Percentiles rank a stretch among this genome's conserved stretches.
phyloP scores from a whole-genome alignment of 2,888 invertebrate genomes.

The Caenorhabditis sp. region DNA sequence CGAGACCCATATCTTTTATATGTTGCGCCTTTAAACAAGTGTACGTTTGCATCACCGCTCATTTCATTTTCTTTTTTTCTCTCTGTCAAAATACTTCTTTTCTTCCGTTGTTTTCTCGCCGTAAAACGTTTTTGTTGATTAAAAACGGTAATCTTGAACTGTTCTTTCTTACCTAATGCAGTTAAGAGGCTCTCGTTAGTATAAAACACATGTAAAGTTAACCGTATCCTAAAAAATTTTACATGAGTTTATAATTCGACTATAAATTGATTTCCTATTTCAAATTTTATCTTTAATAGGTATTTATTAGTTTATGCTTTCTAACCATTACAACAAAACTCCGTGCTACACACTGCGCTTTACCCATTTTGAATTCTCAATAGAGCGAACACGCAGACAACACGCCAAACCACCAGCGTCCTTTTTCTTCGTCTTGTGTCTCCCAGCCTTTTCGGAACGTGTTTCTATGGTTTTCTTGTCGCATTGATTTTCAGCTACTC shows the following conservation, averaged over 20 bases:
- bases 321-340: not conserved
- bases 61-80: not conserved
- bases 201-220: no score
- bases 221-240: no score
- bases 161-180: no score
- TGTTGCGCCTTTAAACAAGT: not conserved
- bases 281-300: no score
- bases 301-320: no score
- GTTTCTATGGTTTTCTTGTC: not conserved
- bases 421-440: not conserved
- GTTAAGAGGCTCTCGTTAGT: no score
- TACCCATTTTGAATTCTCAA: not conserved
- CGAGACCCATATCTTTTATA: not conserved
- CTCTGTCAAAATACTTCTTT: not conserved
- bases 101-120: not conserved
- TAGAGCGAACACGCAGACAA: not conserved
- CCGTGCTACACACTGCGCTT: not conserved
- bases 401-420: conserved; percentile 9
- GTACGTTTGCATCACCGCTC: not conserved
- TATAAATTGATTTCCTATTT: not conserved
- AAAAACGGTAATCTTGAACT: no score
- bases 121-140: no score
- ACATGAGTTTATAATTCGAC: not conserved
- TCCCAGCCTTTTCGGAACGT: not conserved
- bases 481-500: conserved; percentile 3